Evolutionary conservation across 1,140 invertebrate genomes (phyloP).

Genomic region (Cotesia glomerata): DNA sequence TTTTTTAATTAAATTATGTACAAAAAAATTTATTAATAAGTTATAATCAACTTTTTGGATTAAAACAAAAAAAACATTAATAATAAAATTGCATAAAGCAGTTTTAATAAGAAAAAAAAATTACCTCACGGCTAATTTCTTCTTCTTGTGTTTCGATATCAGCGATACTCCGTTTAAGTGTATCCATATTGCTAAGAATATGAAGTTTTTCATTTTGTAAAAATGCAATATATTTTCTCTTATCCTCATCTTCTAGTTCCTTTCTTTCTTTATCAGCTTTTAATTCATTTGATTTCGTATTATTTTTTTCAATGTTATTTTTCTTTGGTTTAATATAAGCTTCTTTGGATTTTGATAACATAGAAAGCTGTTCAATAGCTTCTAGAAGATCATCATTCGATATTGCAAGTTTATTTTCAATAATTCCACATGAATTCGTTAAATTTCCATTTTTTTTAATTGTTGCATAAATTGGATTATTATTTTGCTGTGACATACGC

Average conservation of each 20-base stretch:
- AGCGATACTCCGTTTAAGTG: conserved; percentile 76
- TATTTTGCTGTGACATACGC: conserved; percentile 31
- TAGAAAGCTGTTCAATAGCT: conserved; percentile 58
- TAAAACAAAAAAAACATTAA: too few species aligned
- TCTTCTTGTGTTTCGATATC: conserved; percentile 84
- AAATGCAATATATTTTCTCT: conserved; percentile 57
- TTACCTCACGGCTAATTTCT: conserved; percentile 82
- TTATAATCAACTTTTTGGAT: too few species aligned
- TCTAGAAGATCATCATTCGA: conserved; percentile 62
- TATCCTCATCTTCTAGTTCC: conserved; percentile 51
- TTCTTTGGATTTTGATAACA: conserved; percentile 56
- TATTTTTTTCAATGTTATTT: conserved; percentile 61
- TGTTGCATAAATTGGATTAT: conserved; percentile 41
- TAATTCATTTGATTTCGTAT: conserved; percentile 60
- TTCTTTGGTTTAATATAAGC: conserved; percentile 51
- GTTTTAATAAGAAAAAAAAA: conserved; percentile 28
- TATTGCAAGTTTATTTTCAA: conserved; percentile 63
- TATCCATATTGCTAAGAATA: conserved; percentile 59
- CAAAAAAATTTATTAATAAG: too few species aligned
- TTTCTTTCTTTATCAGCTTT: conserved; percentile 58
- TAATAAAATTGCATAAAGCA: background rate
- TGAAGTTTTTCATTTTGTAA: conserved; percentile 58
- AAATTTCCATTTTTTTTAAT: conserved; percentile 43
- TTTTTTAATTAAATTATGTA: too few species aligned
- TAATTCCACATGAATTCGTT: conserved; percentile 49